A percentile compares a stretch with the other conserved stretches of the same genome.
These are phyloP conservation scores for Atta texana DNA, from an alignment of 1,140 invertebrate species.

Conservation along the genomic window DNA sequence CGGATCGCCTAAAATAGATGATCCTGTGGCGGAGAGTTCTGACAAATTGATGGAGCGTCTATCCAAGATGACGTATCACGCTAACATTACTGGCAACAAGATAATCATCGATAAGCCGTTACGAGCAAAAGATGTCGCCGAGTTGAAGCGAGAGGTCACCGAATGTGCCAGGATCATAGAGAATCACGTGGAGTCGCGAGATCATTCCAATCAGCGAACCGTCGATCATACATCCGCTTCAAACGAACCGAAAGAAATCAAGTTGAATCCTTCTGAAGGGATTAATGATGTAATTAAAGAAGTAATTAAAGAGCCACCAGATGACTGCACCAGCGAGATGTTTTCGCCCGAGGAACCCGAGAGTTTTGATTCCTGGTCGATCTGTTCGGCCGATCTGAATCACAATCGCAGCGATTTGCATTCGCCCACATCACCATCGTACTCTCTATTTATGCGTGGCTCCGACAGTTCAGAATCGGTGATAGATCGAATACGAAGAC, in stretches of 20 bases:
- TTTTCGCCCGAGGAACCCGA: slow-evolving; percentile 89
- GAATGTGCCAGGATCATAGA: slow-evolving; percentile 54
- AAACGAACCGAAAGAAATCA: not conserved
- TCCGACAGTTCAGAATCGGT: slow-evolving; percentile 90
- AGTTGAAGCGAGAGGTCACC: slow-evolving; percentile 69
- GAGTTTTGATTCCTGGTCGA: slow-evolving; percentile 90
- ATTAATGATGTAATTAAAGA: slow-evolving; percentile 16
- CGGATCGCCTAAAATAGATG: slow-evolving; percentile 40
- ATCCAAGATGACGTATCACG: slow-evolving; percentile 76
- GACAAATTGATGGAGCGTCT: slow-evolving; percentile 70
- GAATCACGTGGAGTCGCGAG: slow-evolving; percentile 48
- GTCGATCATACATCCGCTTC: not conserved
- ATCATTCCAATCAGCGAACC: not conserved
- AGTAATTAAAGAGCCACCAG: not conserved
- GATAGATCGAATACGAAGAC: slow-evolving; percentile 93
- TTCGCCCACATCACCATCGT: slow-evolving; percentile 87
- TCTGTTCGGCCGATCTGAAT: slow-evolving; percentile 87
- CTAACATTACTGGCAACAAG: slow-evolving; percentile 76
- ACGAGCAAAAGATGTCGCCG: slow-evolving; percentile 70
- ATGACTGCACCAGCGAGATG: slow-evolving; percentile 77
- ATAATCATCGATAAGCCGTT: slow-evolving; percentile 79
- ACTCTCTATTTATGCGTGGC: slow-evolving; percentile 78
- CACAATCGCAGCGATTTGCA: slow-evolving; percentile 81
- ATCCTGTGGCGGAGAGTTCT: not conserved
- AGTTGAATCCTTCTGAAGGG: not conserved